Evolutionary conservation across 1,140 invertebrate genomes (phyloP), one percentile per base, ranked within the genome.

Genomic region (Meteorus sp.): DNA sequence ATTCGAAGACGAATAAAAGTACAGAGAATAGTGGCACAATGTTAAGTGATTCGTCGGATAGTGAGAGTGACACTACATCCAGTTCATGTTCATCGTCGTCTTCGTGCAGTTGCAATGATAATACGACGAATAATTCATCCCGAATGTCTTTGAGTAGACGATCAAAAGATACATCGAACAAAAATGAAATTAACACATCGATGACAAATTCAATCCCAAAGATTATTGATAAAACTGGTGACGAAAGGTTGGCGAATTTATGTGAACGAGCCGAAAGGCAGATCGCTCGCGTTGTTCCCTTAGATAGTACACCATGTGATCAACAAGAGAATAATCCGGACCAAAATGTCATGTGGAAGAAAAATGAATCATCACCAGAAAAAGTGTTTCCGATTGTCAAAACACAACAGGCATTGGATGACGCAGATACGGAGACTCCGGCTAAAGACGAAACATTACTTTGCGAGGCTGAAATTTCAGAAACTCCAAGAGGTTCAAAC

Each of bases 401-500:
- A 50, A 66, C 58, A 2, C 50, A 64, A 0, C 58, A 69, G 2
- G 55, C 67, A 8, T 33, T 66, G 11, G 29, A 64, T 33, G 56
- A 11, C 5, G 9, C 47, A 5, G n/a, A 33, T 0, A 62, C 69
- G 44, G 77, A 79, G 62, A 79, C 76, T 0, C 78, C 77, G 8
- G 70, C 62, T 0, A 80, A 80, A 39, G 68, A 77, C 11, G 76
- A 80, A 0, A 57, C 48, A 53, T 29, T 62, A 0, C 58, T 74
- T 3, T 31, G 65, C 0, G 76, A 80, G 45, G 68, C 64, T 0
- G 56, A 64, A 9, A 80, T 79, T 50, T 75, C 73, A 0, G 77
- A 77, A 33, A 79, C 77, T 0, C 77, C 78, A 0, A 76, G 63
- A 20, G 72, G 73, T 31, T 73, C 77, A 0, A 77, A 79, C 54